Evolutionary conservation across 2,113 vertebrate species (phyloP).

Genomic region (Dromaius novaehollandiae): DNA sequence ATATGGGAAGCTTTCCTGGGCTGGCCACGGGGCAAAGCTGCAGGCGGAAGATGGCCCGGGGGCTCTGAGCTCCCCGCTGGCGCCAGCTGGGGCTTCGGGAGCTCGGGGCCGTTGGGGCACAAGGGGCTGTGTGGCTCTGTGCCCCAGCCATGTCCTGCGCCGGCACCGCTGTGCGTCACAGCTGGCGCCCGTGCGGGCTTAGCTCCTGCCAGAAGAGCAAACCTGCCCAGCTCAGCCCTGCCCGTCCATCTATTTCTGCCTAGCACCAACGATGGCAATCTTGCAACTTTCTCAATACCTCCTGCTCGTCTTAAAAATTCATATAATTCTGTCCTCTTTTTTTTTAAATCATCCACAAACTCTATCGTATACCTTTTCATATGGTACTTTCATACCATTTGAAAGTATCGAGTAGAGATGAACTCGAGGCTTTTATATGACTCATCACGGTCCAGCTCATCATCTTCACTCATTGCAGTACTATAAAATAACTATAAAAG

Average conservation of each 20-base stretch:
- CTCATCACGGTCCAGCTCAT: neutral
- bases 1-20: neutral
- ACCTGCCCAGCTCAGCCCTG: too few species aligned
- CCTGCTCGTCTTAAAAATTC: neutral
- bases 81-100: accelerated
- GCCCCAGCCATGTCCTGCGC: too few species aligned
- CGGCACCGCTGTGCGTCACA: accelerated
- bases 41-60: neutral
- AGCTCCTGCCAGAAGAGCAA: too few species aligned
- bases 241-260: neutral
- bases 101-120: accelerated
- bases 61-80: neutral
- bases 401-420: neutral
- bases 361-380: neutral
- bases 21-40: neutral
- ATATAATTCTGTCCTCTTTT: neutral
- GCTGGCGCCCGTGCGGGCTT: too few species aligned
- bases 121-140: neutral
- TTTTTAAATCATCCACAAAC: neutral
- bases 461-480: neutral
- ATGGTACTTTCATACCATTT: accelerated
- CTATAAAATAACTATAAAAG: neutral
- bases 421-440: neutral
- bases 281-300: neutral
- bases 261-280: neutral